These are phyloP conservation scores for Kradibia gibbosae DNA, from an alignment of 1,140 invertebrate genomes.

Conservation along the genomic window DNA sequence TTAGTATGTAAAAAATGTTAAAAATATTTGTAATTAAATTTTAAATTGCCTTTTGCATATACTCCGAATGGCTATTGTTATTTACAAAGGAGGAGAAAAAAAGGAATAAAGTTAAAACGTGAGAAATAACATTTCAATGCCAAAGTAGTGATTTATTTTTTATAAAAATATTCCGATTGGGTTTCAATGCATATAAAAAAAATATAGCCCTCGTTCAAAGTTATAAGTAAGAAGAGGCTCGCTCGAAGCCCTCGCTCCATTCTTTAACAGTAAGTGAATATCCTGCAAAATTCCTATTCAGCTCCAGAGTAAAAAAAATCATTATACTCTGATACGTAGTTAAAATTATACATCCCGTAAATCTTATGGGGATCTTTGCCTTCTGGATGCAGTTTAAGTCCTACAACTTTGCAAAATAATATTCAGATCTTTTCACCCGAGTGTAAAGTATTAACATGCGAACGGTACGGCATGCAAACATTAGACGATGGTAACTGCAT, in stretches of 20 bases:
- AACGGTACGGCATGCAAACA: too few species aligned
- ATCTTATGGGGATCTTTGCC: too few species aligned
- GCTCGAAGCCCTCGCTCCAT: too few species aligned
- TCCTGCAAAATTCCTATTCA: not conserved
- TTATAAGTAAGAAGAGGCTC: too few species aligned
- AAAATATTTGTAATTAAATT: not conserved
- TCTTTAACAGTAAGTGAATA: not conserved
- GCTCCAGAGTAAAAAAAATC: not conserved
- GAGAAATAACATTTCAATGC: not conserved
- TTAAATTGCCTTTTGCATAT: not conserved
- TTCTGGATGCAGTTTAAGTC: too few species aligned
- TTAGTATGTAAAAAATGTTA: not conserved
- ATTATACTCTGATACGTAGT: not conserved
- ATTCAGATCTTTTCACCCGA: too few species aligned
- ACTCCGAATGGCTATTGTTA: not conserved
- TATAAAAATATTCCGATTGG: not conserved
- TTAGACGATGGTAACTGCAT: too few species aligned
- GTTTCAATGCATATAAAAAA: too few species aligned
- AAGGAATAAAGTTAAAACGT: not conserved
- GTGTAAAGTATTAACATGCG: too few species aligned
- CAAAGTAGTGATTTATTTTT: not conserved
- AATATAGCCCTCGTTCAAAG: too few species aligned
- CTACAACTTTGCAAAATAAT: too few species aligned
- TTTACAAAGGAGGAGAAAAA: not conserved
- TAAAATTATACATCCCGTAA: too few species aligned